Conservation (phyloP, 2,113 vertebrate species). For the Epinephelus fuscoguttatus region DNA sequence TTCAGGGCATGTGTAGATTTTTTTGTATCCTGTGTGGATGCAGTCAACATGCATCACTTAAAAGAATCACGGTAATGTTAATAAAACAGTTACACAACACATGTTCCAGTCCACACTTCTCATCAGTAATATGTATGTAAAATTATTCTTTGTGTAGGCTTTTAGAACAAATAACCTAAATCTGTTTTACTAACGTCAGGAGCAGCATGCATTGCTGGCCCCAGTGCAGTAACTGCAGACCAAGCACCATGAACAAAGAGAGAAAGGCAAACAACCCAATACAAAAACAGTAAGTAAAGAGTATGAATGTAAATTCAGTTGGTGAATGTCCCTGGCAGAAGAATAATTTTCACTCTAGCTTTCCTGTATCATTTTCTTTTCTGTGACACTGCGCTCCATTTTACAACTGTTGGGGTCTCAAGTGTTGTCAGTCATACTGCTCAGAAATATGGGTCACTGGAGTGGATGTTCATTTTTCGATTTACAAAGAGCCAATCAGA, state of each 20-base stretch:
- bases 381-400: neutral
- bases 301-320: constrained; percentile 42
- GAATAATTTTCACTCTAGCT: neutral
- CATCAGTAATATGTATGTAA: neutral
- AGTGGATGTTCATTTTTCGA: constrained; percentile 14
- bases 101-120: neutral
- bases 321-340: neutral
- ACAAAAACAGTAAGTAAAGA: constrained; percentile 21
- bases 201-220: neutral
- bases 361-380: neutral
- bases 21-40: neutral
- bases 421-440: neutral
- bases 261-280: neutral
- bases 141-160: neutral
- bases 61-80: neutral
- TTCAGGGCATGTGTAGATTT: neutral
- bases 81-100: neutral
- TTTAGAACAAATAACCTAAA: constrained; percentile 6
- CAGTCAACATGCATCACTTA: neutral
- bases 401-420: constrained; percentile 4
- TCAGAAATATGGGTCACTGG: constrained; percentile 44
- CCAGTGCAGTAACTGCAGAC: constrained; percentile 9
- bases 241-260: neutral
- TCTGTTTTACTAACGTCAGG: neutral
- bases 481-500: constrained; percentile 35